These are phyloP conservation scores for Sinocyclocheilus grahami DNA, from an alignment of 2,113 vertebrate species.

Conservation along the genomic window DNA sequence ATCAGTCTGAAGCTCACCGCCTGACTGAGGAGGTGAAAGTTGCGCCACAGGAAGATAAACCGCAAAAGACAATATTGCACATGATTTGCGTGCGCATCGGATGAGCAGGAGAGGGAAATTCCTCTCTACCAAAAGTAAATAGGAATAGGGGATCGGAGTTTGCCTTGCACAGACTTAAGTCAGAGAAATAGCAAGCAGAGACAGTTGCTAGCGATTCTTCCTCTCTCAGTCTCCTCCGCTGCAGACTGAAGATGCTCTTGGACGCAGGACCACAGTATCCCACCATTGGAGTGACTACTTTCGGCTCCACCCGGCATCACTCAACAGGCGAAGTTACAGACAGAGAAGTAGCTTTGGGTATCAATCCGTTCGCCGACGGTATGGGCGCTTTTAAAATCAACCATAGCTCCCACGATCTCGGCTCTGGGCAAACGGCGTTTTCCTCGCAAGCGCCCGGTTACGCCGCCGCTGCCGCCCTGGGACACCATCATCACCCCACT, in stretches of 20 bases:
- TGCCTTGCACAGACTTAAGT: constrained; percentile 54
- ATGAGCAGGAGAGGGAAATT: constrained; percentile 74
- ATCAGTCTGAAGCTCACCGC: constrained; percentile 99
- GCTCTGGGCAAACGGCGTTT: constrained; percentile 96
- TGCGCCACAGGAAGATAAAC: constrained; percentile 99
- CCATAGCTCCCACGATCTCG: constrained; percentile 93
- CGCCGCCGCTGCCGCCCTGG: constrained; percentile 91
- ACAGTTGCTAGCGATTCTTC: constrained; percentile 68
- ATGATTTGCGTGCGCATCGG: constrained; percentile 84
- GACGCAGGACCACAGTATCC: constrained; percentile 99
- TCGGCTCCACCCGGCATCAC: constrained; percentile 97
- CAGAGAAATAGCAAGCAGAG: constrained; percentile 64
- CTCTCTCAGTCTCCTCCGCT: constrained; percentile 81
- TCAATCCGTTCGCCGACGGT: constrained; percentile 98
- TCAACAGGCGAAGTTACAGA: constrained; percentile 96
- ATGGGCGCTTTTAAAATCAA: constrained; percentile 99
- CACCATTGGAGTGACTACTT: constrained; percentile 98
- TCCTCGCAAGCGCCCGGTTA: constrained; percentile 97
- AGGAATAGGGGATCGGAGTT: constrained; percentile 75
- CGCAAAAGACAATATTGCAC: constrained; percentile 99
- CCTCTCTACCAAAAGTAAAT: constrained; percentile 73
- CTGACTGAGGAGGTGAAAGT: constrained; percentile 99
- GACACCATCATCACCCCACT: constrained; percentile 92
- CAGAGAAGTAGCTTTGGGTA: constrained; percentile 96
- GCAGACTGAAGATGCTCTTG: constrained; percentile 93